Base-by-base conservation (phyloP, 2,888 invertebrate species). In the Girardia tigrina region DNA sequence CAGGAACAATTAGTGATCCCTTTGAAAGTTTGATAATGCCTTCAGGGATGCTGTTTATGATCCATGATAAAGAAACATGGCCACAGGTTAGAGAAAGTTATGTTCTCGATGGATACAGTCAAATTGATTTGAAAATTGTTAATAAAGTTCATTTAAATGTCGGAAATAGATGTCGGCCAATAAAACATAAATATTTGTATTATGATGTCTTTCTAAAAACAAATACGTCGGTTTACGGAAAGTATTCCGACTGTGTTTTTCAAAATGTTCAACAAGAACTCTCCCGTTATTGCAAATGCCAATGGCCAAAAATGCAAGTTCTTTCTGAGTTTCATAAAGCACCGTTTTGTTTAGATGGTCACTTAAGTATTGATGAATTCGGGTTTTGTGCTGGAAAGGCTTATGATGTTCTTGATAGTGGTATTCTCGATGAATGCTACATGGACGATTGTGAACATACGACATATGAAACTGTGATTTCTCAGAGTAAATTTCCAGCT, bases 111-210 rank as follows among this genome's bases (percentile, higher is more conserved):
- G 36, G 42, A 4, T 42, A 26, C 16, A 74, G 42, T 74, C 26
- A 42, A 56, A 74, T 74, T 8, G 36, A 74, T 36, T 71, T 71
- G n/a, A 71, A 71, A 71, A 74, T 74, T 23, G 71, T 42, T 26
- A 70, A 69, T 14, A 29, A 42, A 28, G 29, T 36, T 23, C 74
- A 74, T 27, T 26, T 74, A 42, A 12, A 20, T 56, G 26, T 36
- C 20, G 20, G 28, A 20, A 74, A 74, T 42, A n/a, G 28, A 28
- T 74, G 74, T 28, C 56, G 36, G 28, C 69, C 36, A n/a, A 28
- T 36, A n/a, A 29, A 42, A 70, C 23, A 74, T 26, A 74, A 29
- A 20, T 42, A 26, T 28, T 16, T 26, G 16, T 74, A 74, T 14
- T 56, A 56, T 69, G 74, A 74, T 69, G 26, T 42, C 12, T 28